Evolutionary conservation across 2,888 invertebrate genomes (phyloP).

Genomic region (Nephrotoma guestfalica): DNA sequence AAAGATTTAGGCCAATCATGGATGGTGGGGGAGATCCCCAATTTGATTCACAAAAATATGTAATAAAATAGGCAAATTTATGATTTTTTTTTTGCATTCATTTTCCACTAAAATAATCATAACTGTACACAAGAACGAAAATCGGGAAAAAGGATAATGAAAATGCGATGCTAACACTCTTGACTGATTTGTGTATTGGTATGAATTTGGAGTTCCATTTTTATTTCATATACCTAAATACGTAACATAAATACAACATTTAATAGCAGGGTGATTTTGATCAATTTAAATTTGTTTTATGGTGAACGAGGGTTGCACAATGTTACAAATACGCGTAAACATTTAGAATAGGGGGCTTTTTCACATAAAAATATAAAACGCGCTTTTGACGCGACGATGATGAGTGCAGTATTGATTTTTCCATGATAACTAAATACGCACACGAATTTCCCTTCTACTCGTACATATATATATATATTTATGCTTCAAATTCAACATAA

Average conservation of each 20-base stretch:
- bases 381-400: background rate
- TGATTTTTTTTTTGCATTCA: background rate
- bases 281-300: background rate
- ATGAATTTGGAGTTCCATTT: background rate
- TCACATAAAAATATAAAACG: background rate
- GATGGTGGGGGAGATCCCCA: background rate
- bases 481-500: background rate
- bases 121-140: background rate
- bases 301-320: background rate
- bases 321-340: background rate
- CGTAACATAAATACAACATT: background rate
- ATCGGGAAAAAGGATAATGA: background rate
- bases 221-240: background rate
- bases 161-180: background rate
- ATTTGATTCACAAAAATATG: background rate
- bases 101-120: background rate
- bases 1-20: slow-evolving; percentile 1
- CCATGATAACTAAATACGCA: background rate
- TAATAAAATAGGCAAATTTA: background rate
- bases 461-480: background rate
- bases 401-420: background rate
- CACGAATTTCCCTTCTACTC: background rate
- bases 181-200: background rate
- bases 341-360: background rate
- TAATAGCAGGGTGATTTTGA: background rate